phyloP scores from a whole-genome alignment of 37 sponge, comb jelly and placozoan genomes.

The Ephydatia muelleri region DNA sequence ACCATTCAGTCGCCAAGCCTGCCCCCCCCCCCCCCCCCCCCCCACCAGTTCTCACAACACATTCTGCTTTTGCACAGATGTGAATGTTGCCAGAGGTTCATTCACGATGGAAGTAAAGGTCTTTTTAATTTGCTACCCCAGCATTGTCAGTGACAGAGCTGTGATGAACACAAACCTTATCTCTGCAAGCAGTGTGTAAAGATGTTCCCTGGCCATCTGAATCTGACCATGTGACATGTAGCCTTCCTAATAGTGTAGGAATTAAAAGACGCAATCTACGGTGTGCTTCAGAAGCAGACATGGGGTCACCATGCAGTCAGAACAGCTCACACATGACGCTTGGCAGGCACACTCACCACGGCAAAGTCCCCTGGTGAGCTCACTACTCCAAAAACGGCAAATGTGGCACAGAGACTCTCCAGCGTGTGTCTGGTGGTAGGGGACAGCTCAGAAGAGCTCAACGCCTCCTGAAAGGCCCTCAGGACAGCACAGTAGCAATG shows the following conservation, averaged over 20 bases:
- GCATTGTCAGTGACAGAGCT: too few species aligned
- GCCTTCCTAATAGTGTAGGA: neutral
- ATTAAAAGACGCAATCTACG: neutral
- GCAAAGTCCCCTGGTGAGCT: constrained; percentile 58
- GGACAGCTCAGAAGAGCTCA: constrained; percentile 34
- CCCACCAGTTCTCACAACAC: too few species aligned
- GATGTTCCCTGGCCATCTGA: neutral
- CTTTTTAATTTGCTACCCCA: too few species aligned
- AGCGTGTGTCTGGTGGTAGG: constrained; percentile 37
- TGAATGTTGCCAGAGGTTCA: too few species aligned
- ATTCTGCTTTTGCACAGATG: too few species aligned
- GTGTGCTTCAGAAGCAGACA: too few species aligned
- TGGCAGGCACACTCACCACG: constrained; percentile 44
- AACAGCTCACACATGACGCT: neutral
- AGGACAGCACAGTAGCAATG: constrained; percentile 78
- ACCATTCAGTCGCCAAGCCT: too few species aligned
- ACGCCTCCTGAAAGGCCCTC: constrained; percentile 57
- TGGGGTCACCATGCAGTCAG: too few species aligned
- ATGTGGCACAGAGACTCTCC: constrained; percentile 60
- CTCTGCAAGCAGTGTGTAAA: neutral
- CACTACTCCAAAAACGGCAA: constrained; percentile 53
- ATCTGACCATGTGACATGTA: neutral
- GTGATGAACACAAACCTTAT: constrained; percentile 26
- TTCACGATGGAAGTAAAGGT: too few species aligned
- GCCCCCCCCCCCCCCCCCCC: too few species aligned